Conservation (phyloP, 2,113 vertebrate species). For the Zootoca vivipara region DNA sequence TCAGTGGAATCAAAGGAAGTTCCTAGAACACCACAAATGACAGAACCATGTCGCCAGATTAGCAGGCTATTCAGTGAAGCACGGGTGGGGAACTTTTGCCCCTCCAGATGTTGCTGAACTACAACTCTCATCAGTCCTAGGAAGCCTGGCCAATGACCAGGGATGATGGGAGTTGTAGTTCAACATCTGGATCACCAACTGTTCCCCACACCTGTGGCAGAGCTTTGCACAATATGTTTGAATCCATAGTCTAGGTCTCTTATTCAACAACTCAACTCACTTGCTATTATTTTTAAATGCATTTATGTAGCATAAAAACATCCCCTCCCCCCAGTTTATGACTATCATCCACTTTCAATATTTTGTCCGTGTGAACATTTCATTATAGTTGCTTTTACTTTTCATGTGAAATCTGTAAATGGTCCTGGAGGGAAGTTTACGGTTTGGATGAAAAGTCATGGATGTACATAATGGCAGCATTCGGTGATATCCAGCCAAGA, state of each 20-base stretch:
- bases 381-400: conserved; percentile 44
- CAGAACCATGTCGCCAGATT: neutral
- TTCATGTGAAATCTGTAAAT: conserved; percentile 52
- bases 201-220: neutral
- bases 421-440: conserved; percentile 59
- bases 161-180: no score
- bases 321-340: neutral
- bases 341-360: conserved; percentile 19
- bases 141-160: no score
- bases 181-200: no score
- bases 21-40: neutral
- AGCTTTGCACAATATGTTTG: neutral
- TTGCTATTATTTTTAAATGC: neutral
- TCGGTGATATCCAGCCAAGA: conserved; percentile 79
- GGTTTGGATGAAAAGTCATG: conserved; percentile 72
- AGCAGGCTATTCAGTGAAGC: neutral
- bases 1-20: neutral
- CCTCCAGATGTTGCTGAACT: no score
- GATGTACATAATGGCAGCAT: conserved; percentile 70
- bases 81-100: no score
- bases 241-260: neutral
- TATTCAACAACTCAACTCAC: neutral
- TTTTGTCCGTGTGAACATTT: conserved; percentile 25
- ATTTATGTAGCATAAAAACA: no score
- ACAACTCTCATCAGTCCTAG: no score